phyloP scores from a whole-genome alignment of 2,888 invertebrate species.

The Micropterix aruncella region DNA sequence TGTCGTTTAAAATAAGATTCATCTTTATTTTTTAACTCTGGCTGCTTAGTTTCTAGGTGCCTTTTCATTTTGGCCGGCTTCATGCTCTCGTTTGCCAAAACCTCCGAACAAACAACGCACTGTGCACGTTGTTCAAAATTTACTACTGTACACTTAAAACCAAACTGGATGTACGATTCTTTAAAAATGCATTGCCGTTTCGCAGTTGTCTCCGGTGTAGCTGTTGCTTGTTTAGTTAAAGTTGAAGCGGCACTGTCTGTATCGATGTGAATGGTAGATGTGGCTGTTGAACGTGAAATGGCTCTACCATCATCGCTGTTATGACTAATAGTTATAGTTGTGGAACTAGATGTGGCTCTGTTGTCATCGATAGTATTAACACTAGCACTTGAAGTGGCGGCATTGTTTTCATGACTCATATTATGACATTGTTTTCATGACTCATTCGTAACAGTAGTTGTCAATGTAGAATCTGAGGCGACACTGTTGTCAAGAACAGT shows the following conservation, averaged over 20 bases:
- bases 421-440: no score
- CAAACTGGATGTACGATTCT: constrained; percentile 2
- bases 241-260: constrained; percentile 5
- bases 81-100: constrained; percentile 8
- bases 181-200: constrained; percentile 1
- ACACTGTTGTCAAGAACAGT: constrained; percentile 4
- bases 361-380: neutral
- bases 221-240: constrained; percentile 5
- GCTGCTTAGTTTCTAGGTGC: constrained; percentile 9
- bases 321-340: constrained; percentile 1
- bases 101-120: constrained; percentile 4
- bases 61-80: constrained; percentile 10
- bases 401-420: no score
- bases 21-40: constrained; percentile 7
- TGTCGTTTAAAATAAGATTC: no score
- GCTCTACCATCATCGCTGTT: constrained; percentile 5
- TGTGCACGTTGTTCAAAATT: constrained; percentile 5
- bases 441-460: no score
- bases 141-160: constrained; percentile 4
- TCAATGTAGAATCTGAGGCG: constrained; percentile 5
- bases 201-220: constrained; percentile 3
- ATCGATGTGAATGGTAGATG: constrained; percentile 4
- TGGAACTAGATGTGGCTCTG: constrained; percentile 1
- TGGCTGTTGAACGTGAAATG: constrained; percentile 5
- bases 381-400: constrained; percentile 1